Base-by-base conservation (phyloP, 1,140 invertebrate genomes). In the Drosophila pseudoobscura region DNA sequence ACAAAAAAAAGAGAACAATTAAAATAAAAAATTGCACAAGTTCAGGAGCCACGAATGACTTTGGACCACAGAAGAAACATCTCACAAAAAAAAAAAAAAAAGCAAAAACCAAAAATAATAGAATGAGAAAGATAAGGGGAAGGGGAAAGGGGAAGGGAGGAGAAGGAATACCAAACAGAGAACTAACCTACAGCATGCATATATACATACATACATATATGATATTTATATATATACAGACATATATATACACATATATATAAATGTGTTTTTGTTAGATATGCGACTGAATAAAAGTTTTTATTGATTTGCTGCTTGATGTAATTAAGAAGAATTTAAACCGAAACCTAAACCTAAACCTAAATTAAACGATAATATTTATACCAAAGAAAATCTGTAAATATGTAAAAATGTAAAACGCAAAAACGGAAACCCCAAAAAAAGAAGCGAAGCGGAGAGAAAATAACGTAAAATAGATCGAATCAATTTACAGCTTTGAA, bases 401-500 rank as follows among this genome's bases (percentile, higher is more conserved):
- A 90, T 90, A 84, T 90, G 80, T 90, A 90, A 76, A 82, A 77
- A 87, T 35, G 31, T 35, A 39, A 39, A 13, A 39, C 11, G 35
- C 50, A 68, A 68, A 75, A 69, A 71, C 24, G 47, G 29, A 31
- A 55, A 75, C 35, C 49, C 58, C 46, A 35, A 47, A 50, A 60
- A 64, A 66, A 51, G 55, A 53, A 54, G 56, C 22, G 31, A 39
- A 54, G 53, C 47, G 53, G 39, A 50, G 45, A 66, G 39, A 77
- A 60, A 57, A 52, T 43, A 51, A 66, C 74, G 51, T 74, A 78
- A 66, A 78, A 84, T 72, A 88, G 83, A 83, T 84, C 72, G 79
- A 80, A 80, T 90, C 84, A 88, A 90, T 87, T 89, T 90, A 91
- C 87, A 91, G 89, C 89, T 91, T 91, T 91, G 89, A 91, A 91